Percentiles rank a stretch among this genome's conserved stretches.
Evolutionary conservation across 2,888 invertebrate species (phyloP).

Genomic region (Pherbina coryleti): DNA sequence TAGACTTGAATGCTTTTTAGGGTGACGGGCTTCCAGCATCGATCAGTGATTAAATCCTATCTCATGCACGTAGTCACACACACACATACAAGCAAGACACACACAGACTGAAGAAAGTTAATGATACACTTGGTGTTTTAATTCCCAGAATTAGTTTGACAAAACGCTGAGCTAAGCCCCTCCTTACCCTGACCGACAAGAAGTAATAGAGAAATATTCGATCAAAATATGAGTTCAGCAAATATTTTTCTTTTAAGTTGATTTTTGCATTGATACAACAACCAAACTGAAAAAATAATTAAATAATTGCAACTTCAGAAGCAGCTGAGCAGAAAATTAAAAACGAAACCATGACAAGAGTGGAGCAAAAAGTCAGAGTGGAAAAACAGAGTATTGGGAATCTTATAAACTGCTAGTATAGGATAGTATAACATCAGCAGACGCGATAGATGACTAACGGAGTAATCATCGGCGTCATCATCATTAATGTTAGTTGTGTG

Average conservation of each 20-base stretch:
- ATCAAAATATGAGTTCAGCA: conserved; percentile 38
- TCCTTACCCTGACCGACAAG: background rate
- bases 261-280: background rate
- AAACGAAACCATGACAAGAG: conserved; percentile 22
- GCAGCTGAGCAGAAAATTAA: conserved; percentile 46
- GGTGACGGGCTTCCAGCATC: conserved; percentile 1
- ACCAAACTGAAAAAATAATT: background rate
- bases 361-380: background rate
- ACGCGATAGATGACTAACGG: background rate
- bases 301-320: background rate
- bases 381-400: conserved; percentile 42
- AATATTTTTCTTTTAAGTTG: conserved; percentile 21
- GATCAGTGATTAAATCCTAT: conserved; percentile 22
- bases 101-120: background rate
- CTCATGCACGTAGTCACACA: background rate
- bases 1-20: background rate
- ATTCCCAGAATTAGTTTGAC: conserved; percentile 35
- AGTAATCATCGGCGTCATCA: background rate
- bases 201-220: background rate
- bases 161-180: background rate
- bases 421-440: background rate
- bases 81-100: background rate
- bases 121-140: conserved; percentile 33
- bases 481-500: background rate
- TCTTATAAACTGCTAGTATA: conserved; percentile 36